phyloP scores from a whole-genome alignment of 2,888 invertebrate genomes.

The Coleophora flavipennella region DNA sequence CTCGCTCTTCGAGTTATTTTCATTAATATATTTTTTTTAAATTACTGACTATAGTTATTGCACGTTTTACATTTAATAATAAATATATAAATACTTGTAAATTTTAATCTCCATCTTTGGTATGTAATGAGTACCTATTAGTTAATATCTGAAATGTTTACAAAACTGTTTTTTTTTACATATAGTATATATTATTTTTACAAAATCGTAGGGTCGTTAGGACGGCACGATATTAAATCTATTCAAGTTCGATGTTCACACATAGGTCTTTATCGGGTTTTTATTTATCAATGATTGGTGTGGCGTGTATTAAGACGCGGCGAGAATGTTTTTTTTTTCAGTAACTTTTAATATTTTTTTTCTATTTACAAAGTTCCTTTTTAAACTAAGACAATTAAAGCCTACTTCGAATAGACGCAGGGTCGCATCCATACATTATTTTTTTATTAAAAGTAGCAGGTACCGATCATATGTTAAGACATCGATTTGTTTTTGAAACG shows the following conservation, averaged over 20 bases:
- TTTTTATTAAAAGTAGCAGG: constrained; percentile 47
- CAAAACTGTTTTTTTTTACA: constrained; percentile 67
- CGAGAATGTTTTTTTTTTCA: constrained; percentile 41
- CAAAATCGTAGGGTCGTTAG: constrained; percentile 73
- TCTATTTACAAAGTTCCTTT: constrained; percentile 68
- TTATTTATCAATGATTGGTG: constrained; percentile 16
- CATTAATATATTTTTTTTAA: constrained; percentile 67
- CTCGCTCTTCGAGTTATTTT: constrained; percentile 62
- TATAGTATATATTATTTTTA: constrained; percentile 67
- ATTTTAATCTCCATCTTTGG: constrained; percentile 67
- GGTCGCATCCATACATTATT: constrained; percentile 69
- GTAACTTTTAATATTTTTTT: constrained; percentile 38
- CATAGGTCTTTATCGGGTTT: constrained; percentile 53
- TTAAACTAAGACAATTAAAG: constrained; percentile 71
- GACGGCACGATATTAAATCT: constrained; percentile 71
- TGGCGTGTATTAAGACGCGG: constrained; percentile 42
- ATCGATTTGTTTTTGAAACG: constrained; percentile 46
- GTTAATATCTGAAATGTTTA: constrained; percentile 67
- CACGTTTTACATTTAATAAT: constrained; percentile 72
- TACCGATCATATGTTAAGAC: constrained; percentile 64
- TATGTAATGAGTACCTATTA: constrained; percentile 68
- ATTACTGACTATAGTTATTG: constrained; percentile 72
- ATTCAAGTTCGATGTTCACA: constrained; percentile 69
- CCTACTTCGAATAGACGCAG: constrained; percentile 71
- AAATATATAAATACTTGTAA: constrained; percentile 74